phyloP scores from a whole-genome alignment of 2,888 invertebrate genomes.

The Abrostola triplasia region DNA sequence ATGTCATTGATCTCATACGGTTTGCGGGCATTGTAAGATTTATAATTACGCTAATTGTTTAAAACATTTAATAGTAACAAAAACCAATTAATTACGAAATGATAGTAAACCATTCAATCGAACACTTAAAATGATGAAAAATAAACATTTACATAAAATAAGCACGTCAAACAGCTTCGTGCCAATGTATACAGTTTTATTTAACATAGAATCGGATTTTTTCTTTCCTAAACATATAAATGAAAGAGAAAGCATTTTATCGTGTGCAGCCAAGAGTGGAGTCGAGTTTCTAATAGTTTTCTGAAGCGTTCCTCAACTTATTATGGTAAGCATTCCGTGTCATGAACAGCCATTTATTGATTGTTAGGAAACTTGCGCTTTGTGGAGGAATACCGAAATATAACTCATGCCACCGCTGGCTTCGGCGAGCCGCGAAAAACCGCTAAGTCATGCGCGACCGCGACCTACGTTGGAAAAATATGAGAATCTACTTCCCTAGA shows the following conservation, averaged over 20 bases:
- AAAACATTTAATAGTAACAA: conserved; percentile 68
- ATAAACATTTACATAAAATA: conserved; percentile 85
- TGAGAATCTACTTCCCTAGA: conserved; percentile 66
- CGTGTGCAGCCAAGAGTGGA: conserved; percentile 88
- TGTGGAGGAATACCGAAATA: conserved; percentile 70
- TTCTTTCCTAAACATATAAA: conserved; percentile 85
- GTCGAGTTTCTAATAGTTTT: conserved; percentile 86
- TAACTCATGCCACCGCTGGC: conserved; percentile 72
- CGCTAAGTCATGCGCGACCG: conserved; percentile 74
- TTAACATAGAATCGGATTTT: conserved; percentile 79
- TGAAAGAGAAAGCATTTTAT: conserved; percentile 86
- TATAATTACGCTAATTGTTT: conserved; percentile 41
- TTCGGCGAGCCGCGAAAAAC: conserved; percentile 63
- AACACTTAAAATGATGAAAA: conserved; percentile 81
- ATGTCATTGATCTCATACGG: conserved; percentile 38
- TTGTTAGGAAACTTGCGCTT: conserved; percentile 73
- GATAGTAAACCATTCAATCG: conserved; percentile 83
- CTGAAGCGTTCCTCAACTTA: conserved; percentile 82
- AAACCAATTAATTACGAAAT: conserved; percentile 69
- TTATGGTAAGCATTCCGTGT: conserved; percentile 87
- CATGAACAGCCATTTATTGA: conserved; percentile 83
- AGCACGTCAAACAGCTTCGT: conserved; percentile 88
- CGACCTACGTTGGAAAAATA: conserved; percentile 66
- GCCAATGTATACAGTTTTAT: conserved; percentile 82
- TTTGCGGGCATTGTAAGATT: conserved; percentile 29